Base-by-base conservation (phyloP, 2,113 vertebrate genomes). In the Chaetops frenatus region DNA sequence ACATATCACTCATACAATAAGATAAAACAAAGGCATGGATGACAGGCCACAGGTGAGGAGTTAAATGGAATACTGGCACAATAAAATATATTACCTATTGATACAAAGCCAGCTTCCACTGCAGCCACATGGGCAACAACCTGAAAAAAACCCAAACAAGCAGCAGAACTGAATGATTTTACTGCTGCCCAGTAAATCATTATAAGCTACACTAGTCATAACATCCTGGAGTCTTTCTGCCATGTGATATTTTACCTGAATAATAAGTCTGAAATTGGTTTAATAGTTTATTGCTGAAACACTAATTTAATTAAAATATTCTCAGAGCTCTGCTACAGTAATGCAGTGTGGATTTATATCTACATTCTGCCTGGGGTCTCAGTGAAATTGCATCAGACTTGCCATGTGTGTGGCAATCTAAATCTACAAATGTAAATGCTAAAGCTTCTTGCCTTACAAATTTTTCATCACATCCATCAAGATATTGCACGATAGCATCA, bases 241-340 rank as follows among this genome's bases (percentile, higher is more conserved):
- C 1, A 1, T 76, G 71, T 74, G 77, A 51, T 65, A 67, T 89
- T 81, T 88, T 81, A 87, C 73, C 73, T 81, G 64, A 94, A 58
- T 86, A 84, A 58, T 87, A 83, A 91, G 90, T 62, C 60, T 51
- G 50, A 84, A 57, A 92, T 85, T 76, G 50, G 70, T 79, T 86
- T 89, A 91, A 91, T 72, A 76, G 93, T 92, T 94, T 89, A 94
- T 92, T 95, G 91, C 86, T 80, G 84, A 91, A 94, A 72, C 45
- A 54, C 23, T 89, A 90, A 96, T 94, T 94, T 87, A 95, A 96
- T 95, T 87, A 94, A 85, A 96, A 89, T 90, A 88, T 79, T 57
- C 89, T 67, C 25, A 0, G 66, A 65, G 70, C 61, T 64, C 40
- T 87, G 11, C 65, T 53, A 56, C 66, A 87, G 48, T 67, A 89